A percentile compares a stretch with the other conserved stretches of the same genome.
Conservation (phyloP, 1,140 invertebrate genomes). For the Helicoverpa armigera region DNA sequence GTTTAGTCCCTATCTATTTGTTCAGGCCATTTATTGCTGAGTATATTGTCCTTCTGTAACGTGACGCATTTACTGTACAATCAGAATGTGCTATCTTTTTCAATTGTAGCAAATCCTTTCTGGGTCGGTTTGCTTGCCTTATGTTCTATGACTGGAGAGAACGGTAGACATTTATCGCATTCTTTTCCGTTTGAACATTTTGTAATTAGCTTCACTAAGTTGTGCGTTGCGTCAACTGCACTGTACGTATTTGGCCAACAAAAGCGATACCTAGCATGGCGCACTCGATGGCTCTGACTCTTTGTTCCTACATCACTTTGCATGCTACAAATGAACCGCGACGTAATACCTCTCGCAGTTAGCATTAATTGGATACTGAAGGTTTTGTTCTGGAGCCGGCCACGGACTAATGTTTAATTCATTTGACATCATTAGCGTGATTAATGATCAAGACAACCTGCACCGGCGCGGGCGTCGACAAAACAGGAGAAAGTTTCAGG, state of each 20-base stretch:
- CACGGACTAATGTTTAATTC: constrained; percentile 42
- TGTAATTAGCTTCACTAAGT: background rate
- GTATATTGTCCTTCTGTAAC: background rate
- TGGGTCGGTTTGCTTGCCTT: background rate
- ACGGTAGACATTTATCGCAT: background rate
- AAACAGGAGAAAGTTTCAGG: constrained; percentile 58
- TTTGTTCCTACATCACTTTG: constrained; percentile 21
- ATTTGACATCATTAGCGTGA: constrained; percentile 56
- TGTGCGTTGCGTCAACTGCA: background rate
- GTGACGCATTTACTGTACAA: background rate
- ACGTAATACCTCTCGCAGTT: constrained; percentile 9
- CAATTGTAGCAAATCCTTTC: background rate
- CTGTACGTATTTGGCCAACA: background rate
- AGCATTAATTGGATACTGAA: constrained; percentile 23
- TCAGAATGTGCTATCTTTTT: background rate
- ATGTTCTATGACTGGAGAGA: background rate
- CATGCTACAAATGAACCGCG: constrained; percentile 27
- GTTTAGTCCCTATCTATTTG: constrained; percentile 17
- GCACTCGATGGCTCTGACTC: constrained; percentile 14
- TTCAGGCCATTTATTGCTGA: background rate
- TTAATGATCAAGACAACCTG: constrained; percentile 49
- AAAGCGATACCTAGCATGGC: constrained; percentile 2
- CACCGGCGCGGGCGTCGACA: constrained; percentile 31
- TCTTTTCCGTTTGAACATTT: background rate
- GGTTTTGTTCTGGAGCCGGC: constrained; percentile 31